Evolutionary conservation across 2,797 vertebrate species (phyloP), one percentile per base, ranked within the genome.

Genomic region (Falco rusticolus): DNA sequence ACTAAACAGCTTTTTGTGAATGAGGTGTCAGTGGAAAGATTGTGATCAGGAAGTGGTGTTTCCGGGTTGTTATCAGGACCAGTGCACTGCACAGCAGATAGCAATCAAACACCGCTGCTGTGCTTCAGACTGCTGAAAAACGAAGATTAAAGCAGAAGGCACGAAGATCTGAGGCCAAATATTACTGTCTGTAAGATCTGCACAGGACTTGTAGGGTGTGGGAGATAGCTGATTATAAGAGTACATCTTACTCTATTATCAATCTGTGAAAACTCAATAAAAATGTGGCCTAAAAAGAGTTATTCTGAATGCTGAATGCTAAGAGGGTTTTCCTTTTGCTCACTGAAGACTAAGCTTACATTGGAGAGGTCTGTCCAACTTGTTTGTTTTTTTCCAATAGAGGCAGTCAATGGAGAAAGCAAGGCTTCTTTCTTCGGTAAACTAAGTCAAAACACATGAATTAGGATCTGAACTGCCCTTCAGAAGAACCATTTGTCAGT

Each of bases 401-500:
- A 34, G 6, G 33, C 5, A 72, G 66, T 65, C 48, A 89, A 50
- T 13, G 45, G 59, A 87, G 61, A 75, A 24, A 57, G 45, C 54
- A 90, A 61, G 37, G 28, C 31, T 88, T 65, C 57, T 88, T 86
- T 34, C 34, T 34, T 34, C 12, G 14, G 33, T 68, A 81, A 84
- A 81, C 57, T 78, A 71, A 94, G 88, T 84, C 83, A 66, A 78
- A 90, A 57, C 53, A 88, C 16, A 3, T 56, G 81, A 92, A 87
- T 56, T 57, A 64, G 54, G 45, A 37, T 78, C 80, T 69, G 65
- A 86, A 95, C 31, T 68, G 80, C 45, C 79, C 84, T 92, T 88
- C 66, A 84, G 57, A 88, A 75, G 56, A 87, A 28, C 37, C 20
- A 89, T 92, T 92, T 93, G 66, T 92, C 86, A 87, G 68, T 13